phyloP scores from a whole-genome alignment of 2,113 vertebrate genomes.

The Coracopsis vasa region DNA sequence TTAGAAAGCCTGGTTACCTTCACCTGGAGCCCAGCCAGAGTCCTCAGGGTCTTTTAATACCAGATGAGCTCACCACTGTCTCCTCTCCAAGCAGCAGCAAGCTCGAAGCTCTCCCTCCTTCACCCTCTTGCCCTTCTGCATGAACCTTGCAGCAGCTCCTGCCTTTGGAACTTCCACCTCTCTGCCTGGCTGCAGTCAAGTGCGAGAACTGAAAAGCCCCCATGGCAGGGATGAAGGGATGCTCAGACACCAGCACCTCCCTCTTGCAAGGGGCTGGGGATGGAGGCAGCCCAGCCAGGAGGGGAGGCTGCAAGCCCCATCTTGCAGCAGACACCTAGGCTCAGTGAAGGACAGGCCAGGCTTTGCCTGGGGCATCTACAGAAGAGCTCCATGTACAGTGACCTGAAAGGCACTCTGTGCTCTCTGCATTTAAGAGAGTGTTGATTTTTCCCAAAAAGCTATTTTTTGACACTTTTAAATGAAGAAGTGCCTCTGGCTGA shows the following conservation, averaged over 20 bases:
- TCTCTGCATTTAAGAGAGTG: neutral
- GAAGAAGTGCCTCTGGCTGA: neutral
- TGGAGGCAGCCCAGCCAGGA: neutral
- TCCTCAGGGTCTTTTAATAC: neutral
- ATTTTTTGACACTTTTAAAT: neutral
- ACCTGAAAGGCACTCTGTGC: neutral
- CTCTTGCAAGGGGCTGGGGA: neutral
- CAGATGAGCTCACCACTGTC: neutral
- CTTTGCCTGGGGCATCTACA: neutral
- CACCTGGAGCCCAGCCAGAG: neutral
- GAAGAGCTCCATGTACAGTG: neutral
- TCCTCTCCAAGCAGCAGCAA: neutral
- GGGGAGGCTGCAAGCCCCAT: neutral
- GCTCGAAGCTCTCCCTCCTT: neutral
- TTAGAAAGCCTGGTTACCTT: neutral
- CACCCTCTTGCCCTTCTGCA: neutral
- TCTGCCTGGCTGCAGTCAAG: neutral
- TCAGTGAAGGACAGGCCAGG: neutral
- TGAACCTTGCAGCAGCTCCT: neutral
- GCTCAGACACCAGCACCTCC: neutral
- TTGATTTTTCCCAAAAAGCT: neutral
- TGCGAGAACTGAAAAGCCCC: neutral
- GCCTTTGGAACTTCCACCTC: neutral
- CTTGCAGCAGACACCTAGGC: neutral
- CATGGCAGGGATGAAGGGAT: neutral